Evolutionary conservation across 2,113 vertebrate genomes (phyloP).

Genomic region (Laterallus jamaicensis): DNA sequence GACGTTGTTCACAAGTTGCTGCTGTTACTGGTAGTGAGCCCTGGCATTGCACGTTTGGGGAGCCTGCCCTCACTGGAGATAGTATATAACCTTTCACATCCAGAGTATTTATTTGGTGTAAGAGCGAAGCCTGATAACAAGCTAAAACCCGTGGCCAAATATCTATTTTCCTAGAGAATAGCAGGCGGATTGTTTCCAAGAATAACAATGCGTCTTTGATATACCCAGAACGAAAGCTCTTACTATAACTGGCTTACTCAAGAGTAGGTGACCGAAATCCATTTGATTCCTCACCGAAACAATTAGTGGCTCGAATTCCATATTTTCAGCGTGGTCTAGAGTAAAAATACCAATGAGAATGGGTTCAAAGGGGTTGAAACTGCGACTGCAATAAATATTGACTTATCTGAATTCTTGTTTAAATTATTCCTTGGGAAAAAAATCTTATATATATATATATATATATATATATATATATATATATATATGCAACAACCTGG

Average conservation of each 20-base stretch:
- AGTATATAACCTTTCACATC: slow-evolving; percentile 43
- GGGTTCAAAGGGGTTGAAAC: background rate
- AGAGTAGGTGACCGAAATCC: slow-evolving; percentile 42
- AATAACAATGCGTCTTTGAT: slow-evolving; percentile 63
- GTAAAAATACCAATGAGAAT: background rate
- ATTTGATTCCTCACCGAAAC: slow-evolving; percentile 19
- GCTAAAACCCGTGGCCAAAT: slow-evolving; percentile 67
- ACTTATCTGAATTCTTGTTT: background rate
- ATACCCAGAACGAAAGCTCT: slow-evolving; percentile 55
- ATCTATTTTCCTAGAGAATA: slow-evolving; percentile 66
- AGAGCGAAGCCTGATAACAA: slow-evolving; percentile 46
- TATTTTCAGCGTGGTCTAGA: slow-evolving; percentile 7
- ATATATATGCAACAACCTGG: background rate
- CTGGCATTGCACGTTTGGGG: background rate
- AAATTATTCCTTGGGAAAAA: background rate
- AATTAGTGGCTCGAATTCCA: background rate
- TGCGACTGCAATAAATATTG: background rate
- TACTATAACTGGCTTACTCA: slow-evolving; percentile 56
- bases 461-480: too few species aligned
- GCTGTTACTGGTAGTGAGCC: slow-evolving; percentile 1
- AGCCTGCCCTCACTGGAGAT: background rate
- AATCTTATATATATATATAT: too few species aligned
- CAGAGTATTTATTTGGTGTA: slow-evolving; percentile 58
- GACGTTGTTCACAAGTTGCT: background rate
- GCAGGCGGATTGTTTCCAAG: slow-evolving; percentile 63